A percentile compares a stretch with the other conserved stretches of the same genome.
Evolutionary conservation across 2,888 invertebrate species (phyloP).

Genomic region (Uloborus plumipes): DNA sequence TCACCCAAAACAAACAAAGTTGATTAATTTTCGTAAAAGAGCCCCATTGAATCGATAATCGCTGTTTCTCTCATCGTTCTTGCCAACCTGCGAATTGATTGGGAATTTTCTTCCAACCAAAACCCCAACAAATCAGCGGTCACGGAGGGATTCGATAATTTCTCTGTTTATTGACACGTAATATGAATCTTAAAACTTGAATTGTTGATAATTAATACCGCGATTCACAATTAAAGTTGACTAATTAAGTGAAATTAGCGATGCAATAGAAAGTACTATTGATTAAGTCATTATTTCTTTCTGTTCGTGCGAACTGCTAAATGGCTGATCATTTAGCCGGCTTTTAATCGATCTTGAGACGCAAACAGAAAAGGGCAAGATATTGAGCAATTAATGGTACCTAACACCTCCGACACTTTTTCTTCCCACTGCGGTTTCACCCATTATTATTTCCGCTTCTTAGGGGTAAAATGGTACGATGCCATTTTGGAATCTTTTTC

Average conservation of each 20-base stretch:
- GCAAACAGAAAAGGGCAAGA: slow-evolving; percentile 61
- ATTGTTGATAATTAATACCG: slow-evolving; percentile 64
- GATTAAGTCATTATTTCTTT: slow-evolving; percentile 65
- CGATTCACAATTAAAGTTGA: slow-evolving; percentile 64
- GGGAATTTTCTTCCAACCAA: slow-evolving; percentile 26
- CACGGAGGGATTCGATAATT: slow-evolving; percentile 62
- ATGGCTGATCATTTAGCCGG: slow-evolving; percentile 62
- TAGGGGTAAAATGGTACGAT: slow-evolving; percentile 30
- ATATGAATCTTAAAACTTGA: slow-evolving; percentile 64
- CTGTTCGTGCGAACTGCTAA: slow-evolving; percentile 55
- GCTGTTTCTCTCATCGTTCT: slow-evolving; percentile 56
- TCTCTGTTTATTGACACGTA: slow-evolving; percentile 63
- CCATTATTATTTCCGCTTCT: slow-evolving; percentile 43
- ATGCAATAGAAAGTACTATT: slow-evolving; percentile 63
- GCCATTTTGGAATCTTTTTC: background rate
- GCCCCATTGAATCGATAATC: slow-evolving; percentile 54
- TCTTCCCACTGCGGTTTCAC: slow-evolving; percentile 47
- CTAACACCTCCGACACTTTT: slow-evolving; percentile 60
- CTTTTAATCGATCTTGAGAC: slow-evolving; percentile 62
- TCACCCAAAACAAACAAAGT: slow-evolving; percentile 60
- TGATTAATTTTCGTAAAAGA: slow-evolving; percentile 58
- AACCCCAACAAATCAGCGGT: slow-evolving; percentile 53
- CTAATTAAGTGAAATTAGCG: slow-evolving; percentile 65
- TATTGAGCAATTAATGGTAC: slow-evolving; percentile 62
- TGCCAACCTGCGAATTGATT: slow-evolving; percentile 43